Conservation (phyloP, 2,797 vertebrate species). For the Scolopax rusticola region DNA sequence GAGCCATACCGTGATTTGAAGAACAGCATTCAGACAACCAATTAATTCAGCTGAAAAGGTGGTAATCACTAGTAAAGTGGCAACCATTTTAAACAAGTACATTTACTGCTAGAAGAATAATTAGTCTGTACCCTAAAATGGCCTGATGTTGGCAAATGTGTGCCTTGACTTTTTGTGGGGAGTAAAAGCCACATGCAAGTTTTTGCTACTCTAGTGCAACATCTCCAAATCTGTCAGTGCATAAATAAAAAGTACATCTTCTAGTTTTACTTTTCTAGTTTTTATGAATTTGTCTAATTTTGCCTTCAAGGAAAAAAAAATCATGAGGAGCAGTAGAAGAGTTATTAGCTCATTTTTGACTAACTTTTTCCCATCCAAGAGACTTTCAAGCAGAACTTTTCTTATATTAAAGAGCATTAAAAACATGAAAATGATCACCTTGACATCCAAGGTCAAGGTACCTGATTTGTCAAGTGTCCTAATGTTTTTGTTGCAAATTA, state of each 20-base stretch:
- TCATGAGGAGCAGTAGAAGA: neutral
- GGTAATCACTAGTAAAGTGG: neutral
- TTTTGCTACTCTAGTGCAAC: neutral
- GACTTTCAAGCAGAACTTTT: neutral
- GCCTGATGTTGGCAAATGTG: neutral
- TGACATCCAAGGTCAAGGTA: neutral
- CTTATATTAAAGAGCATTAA: neutral
- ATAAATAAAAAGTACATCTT: neutral
- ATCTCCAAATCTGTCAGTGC: neutral
- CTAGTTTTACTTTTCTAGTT: neutral
- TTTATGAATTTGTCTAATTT: neutral
- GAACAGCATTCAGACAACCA: neutral
- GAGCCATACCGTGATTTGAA: neutral
- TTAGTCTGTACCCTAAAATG: neutral
- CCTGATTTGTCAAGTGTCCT: neutral
- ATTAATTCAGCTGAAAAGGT: neutral
- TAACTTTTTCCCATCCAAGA: neutral
- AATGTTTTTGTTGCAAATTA: neutral
- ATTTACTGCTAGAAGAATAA: neutral
- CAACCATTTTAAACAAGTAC: neutral
- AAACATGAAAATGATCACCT: neutral
- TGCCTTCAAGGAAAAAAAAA: neutral
- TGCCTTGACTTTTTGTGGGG: neutral
- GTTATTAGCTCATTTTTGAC: neutral
- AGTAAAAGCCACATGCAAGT: neutral